Conservation (phyloP, 2,888 invertebrate genomes). For the Nysson spinosus region DNA sequence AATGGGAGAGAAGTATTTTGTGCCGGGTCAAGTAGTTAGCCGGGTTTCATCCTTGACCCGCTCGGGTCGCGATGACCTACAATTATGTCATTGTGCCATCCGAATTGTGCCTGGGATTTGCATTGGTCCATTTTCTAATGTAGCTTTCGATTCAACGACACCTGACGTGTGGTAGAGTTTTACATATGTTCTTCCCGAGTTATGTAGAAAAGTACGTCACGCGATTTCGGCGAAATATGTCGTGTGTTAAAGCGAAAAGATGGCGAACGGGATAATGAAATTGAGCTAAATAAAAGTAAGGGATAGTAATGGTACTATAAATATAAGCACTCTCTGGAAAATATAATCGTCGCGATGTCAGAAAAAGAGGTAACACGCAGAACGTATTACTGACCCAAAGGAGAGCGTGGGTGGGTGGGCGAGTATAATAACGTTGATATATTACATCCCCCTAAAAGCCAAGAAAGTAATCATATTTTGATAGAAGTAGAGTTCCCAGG, state of each 20-base stretch:
- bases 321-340: constrained; percentile 40
- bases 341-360: constrained; percentile 31
- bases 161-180: background rate
- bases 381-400: constrained; percentile 10
- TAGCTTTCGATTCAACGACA: background rate
- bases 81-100: constrained; percentile 43
- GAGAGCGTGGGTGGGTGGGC: constrained; percentile 9
- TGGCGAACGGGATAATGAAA: constrained; percentile 25
- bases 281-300: constrained; percentile 27
- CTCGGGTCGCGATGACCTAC: constrained; percentile 21
- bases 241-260: background rate
- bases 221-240: background rate
- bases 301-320: constrained; percentile 26
- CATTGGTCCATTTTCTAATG: constrained; percentile 27
- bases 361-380: constrained; percentile 14
- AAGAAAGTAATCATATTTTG: background rate
- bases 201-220: background rate
- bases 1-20: constrained; percentile 8
- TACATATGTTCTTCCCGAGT: too few species aligned
- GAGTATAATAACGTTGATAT: constrained; percentile 19
- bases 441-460: background rate
- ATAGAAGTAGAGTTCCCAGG: background rate
- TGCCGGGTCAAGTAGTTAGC: constrained; percentile 17
- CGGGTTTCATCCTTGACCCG: constrained; percentile 45
- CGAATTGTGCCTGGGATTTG: constrained; percentile 28